Conservation (phyloP, 2,888 invertebrate species). For the Pyrocoelia pectoralis region DNA sequence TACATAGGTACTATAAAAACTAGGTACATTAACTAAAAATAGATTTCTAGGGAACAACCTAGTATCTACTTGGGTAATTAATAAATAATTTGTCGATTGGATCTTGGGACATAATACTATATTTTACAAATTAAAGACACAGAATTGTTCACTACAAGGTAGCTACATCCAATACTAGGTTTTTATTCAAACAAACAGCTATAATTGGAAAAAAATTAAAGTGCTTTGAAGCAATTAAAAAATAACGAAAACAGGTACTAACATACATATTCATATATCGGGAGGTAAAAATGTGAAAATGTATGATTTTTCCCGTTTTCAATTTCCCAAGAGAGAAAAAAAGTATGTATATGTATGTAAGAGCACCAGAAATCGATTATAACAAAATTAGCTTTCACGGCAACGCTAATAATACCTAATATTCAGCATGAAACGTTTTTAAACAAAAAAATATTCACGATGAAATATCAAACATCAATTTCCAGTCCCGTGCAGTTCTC, state of each 20-base stretch:
- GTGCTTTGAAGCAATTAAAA: background rate
- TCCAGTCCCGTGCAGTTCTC: slow-evolving; percentile 45
- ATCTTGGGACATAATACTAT: too few relatives aligned
- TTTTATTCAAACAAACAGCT: background rate
- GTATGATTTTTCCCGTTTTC: slow-evolving; percentile 2
- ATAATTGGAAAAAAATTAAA: background rate
- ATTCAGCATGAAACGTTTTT: slow-evolving; percentile 40
- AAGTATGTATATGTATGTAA: slow-evolving; percentile 12
- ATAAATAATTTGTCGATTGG: too few relatives aligned
- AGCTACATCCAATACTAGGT: too few relatives aligned
- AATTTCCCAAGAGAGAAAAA: slow-evolving; percentile 8
- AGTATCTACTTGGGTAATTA: too few relatives aligned
- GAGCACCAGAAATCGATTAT: slow-evolving; percentile 28
- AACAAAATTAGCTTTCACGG: slow-evolving; percentile 32
- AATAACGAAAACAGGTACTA: background rate
- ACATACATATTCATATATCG: too few relatives aligned
- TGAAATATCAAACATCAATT: slow-evolving; percentile 49
- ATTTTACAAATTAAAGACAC: too few relatives aligned
- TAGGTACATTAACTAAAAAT: too few relatives aligned
- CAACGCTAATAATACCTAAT: slow-evolving; percentile 34
- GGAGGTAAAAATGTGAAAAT: background rate
- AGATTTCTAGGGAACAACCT: too few relatives aligned
- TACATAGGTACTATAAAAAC: too few relatives aligned
- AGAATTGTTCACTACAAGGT: too few relatives aligned
- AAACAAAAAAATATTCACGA: slow-evolving; percentile 42